These are phyloP conservation scores for Anabacerthia variegaticeps DNA, from an alignment of 2,797 vertebrate species.

Conservation along the genomic window DNA sequence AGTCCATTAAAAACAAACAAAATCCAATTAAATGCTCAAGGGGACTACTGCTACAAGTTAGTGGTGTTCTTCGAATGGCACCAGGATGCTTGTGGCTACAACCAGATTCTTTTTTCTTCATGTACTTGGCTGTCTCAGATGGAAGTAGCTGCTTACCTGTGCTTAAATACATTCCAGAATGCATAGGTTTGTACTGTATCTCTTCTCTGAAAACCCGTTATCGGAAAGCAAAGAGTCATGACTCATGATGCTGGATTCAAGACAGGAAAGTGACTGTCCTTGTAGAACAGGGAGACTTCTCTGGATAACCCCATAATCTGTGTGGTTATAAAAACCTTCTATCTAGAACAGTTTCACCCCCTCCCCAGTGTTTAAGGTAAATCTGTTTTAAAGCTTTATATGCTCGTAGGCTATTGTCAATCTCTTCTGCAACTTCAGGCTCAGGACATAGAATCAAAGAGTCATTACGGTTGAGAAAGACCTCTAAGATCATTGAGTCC, in stretches of 20 bases:
- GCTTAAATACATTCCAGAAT: not conserved
- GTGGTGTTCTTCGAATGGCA: not conserved
- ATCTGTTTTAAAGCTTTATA: not conserved
- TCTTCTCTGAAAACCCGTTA: not conserved
- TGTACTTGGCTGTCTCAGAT: rapidly evolving
- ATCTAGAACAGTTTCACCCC: not conserved
- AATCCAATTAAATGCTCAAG: not conserved
- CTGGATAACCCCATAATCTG: not conserved
- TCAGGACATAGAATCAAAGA: not conserved
- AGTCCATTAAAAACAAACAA: slow-evolving; percentile 15
- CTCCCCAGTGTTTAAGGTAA: not conserved
- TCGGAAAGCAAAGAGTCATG: not conserved
- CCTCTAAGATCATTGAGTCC: not conserved
- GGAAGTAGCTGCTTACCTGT: not conserved
- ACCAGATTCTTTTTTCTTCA: not conserved
- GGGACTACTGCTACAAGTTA: not conserved
- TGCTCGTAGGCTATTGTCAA: not conserved
- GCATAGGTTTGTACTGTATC: not conserved
- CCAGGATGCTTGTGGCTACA: not conserved
- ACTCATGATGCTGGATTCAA: not conserved
- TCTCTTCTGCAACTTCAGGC: not conserved
- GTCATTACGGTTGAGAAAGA: not conserved
- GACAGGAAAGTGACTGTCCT: not conserved
- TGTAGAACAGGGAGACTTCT: not conserved
- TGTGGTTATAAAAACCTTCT: not conserved